These are phyloP conservation scores for Lepidurus couesii DNA, from an alignment of 1,140 invertebrate genomes.

Conservation along the genomic window DNA sequence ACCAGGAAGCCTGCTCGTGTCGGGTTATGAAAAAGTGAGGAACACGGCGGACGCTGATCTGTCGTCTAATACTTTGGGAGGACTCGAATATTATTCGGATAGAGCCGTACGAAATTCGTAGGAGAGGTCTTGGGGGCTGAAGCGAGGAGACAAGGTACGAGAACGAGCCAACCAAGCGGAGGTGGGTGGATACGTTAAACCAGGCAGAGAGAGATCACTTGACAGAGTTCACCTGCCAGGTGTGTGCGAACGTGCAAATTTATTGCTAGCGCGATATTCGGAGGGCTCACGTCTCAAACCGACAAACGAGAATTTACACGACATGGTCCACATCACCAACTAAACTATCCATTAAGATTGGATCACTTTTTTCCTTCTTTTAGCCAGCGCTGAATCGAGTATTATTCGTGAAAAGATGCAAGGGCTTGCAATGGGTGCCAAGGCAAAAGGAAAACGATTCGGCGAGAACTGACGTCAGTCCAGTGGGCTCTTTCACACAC, in stretches of 20 bases:
- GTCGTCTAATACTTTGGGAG: neutral
- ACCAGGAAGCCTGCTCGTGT: neutral
- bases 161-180: neutral
- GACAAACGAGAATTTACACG: no score
- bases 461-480: slow-evolving; percentile 3
- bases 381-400: neutral
- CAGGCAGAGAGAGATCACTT: neutral
- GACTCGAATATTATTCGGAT: no score
- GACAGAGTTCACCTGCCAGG: slow-evolving; percentile 17
- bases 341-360: no score
- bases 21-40: neutral
- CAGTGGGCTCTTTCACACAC: slow-evolving; percentile 12
- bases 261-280: neutral
- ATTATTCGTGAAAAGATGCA: neutral
- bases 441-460: neutral
- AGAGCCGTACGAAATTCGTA: neutral
- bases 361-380: no score
- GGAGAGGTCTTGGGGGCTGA: neutral
- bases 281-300: neutral
- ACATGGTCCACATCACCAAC: no score
- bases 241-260: neutral
- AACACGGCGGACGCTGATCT: neutral
- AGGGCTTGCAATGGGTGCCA: neutral
- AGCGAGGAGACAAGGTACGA: neutral
- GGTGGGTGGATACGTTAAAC: neutral